Conservation (phyloP, 2,113 vertebrate genomes). For the Hippocampus comes region DNA sequence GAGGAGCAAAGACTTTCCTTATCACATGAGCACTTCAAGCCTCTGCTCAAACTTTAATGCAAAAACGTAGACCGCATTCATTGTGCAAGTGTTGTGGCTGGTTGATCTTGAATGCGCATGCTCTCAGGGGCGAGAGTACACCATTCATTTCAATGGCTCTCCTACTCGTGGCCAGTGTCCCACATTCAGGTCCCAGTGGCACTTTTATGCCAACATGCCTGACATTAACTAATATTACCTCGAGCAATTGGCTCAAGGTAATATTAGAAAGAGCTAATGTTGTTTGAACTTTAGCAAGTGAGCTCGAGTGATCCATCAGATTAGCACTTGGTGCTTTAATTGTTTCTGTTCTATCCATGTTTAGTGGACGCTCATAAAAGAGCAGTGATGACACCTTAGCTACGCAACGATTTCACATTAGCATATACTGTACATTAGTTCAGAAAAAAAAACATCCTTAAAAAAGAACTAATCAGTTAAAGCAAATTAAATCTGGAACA, state of each 20-base stretch:
- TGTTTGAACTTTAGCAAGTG: not conserved
- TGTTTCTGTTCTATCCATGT: not conserved
- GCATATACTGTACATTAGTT: not conserved
- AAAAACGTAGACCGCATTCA: not conserved
- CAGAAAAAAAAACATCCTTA: not conserved
- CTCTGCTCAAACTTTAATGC: not conserved
- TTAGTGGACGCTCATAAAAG: not conserved
- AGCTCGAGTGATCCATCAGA: not conserved
- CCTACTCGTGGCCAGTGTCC: too few species aligned
- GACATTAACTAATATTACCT: not conserved
- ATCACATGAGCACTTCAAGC: not conserved
- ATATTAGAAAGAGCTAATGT: not conserved
- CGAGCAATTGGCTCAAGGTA: not conserved
- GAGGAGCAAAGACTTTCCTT: not conserved
- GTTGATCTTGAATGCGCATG: not conserved
- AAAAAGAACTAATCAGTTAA: not conserved
- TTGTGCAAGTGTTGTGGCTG: not conserved
- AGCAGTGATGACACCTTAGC: not conserved
- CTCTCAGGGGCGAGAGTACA: too few species aligned
- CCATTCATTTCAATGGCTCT: too few species aligned
- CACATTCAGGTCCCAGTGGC: too few species aligned
- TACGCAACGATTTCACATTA: slow-evolving; percentile 15
- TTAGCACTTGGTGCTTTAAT: not conserved
- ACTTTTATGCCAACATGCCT: not conserved
- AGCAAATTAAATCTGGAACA: slow-evolving; percentile 22